Evolutionary conservation across 2,888 invertebrate species (phyloP).

Genomic region (Sinhomidia bicolor): DNA sequence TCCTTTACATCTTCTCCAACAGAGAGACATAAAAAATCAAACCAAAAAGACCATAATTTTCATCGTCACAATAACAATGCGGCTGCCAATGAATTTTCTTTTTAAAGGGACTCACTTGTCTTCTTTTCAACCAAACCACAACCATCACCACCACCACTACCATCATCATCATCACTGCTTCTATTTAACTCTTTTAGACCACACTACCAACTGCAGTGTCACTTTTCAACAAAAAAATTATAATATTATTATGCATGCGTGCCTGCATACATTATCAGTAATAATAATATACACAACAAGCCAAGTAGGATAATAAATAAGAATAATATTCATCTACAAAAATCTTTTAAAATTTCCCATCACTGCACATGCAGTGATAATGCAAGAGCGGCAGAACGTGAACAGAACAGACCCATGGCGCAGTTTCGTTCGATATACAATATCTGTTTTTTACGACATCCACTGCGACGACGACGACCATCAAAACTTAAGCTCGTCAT

Average conservation of each 20-base stretch:
- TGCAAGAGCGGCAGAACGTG: too few species aligned
- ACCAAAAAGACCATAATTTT: slow-evolving; percentile 19
- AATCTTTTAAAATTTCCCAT: slow-evolving; percentile 21
- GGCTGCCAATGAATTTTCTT: slow-evolving; percentile 52
- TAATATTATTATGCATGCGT: slow-evolving; percentile 13
- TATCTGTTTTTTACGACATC: slow-evolving; percentile 2
- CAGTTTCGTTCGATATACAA: slow-evolving; percentile 42
- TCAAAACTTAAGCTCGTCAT: too few species aligned
- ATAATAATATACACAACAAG: too few species aligned
- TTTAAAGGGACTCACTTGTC: neutral
- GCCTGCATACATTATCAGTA: too few species aligned
- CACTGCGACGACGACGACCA: too few species aligned
- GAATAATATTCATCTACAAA: neutral
- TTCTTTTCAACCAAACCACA: neutral
- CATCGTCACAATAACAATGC: slow-evolving; percentile 31
- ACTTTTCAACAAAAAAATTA: neutral
- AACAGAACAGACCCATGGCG: neutral
- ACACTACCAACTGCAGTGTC: neutral
- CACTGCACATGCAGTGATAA: too few species aligned
- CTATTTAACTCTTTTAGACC: slow-evolving; percentile 3
- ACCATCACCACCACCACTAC: neutral
- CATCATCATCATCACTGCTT: neutral
- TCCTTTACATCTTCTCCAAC: slow-evolving; percentile 1
- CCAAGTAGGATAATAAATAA: too few species aligned
- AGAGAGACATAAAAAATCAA: neutral